These are phyloP conservation scores for Lydus trimaculatus DNA, from an alignment of 2,888 invertebrate genomes.

Conservation along the genomic window DNA sequence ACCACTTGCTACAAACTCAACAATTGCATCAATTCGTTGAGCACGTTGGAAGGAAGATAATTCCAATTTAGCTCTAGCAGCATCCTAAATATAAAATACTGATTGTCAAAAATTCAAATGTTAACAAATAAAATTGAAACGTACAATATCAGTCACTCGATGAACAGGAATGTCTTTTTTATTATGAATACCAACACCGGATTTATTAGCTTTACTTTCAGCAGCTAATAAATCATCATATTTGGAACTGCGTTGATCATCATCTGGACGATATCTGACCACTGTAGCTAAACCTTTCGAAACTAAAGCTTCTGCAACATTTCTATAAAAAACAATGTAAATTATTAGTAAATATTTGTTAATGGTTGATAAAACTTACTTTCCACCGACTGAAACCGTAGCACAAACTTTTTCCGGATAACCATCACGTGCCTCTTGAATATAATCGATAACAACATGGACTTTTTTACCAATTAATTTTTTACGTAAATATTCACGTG, in stretches of 20 bases:
- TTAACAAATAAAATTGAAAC: constrained; percentile 31
- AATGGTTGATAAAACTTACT: constrained; percentile 63
- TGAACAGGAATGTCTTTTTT: constrained; percentile 87
- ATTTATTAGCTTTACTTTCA: constrained; percentile 91
- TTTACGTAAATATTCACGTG: constrained; percentile 94
- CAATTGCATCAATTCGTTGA: constrained; percentile 87
- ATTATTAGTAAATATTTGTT: not conserved
- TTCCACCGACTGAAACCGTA: constrained; percentile 84
- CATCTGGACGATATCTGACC: constrained; percentile 92
- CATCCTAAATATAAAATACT: constrained; percentile 72
- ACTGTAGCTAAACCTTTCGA: constrained; percentile 92
- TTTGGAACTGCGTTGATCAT: constrained; percentile 92
- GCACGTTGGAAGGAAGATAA: constrained; percentile 93
- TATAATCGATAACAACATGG: constrained; percentile 91
- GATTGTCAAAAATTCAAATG: no score
- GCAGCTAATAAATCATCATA: constrained; percentile 94
- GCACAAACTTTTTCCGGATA: constrained; percentile 97
- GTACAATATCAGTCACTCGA: constrained; percentile 85
- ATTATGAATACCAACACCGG: constrained; percentile 80
- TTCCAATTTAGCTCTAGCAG: constrained; percentile 88
- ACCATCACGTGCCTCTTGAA: constrained; percentile 92
- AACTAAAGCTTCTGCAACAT: constrained; percentile 93
- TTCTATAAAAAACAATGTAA: constrained; percentile 64
- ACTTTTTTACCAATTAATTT: constrained; percentile 96
- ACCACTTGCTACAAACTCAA: constrained; percentile 97